Conservation (phyloP, 2,888 invertebrate genomes). For the Drosophila austrosaltans region DNA sequence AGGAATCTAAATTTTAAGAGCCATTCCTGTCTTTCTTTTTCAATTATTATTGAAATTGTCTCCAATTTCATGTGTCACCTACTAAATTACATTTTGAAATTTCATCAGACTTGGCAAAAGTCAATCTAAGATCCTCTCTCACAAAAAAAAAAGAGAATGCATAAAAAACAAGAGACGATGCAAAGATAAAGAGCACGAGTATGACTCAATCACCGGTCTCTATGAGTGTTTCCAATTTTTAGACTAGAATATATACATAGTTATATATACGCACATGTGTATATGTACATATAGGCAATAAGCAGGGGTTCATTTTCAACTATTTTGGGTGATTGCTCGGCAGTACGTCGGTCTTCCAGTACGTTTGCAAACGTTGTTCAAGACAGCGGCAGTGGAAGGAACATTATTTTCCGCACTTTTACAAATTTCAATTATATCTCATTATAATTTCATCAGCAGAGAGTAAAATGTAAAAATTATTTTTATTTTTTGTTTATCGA, state of each 20-base stretch:
- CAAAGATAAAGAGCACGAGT: background rate
- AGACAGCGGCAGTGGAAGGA: background rate
- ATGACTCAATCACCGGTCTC: background rate
- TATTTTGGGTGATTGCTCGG: background rate
- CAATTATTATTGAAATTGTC: background rate
- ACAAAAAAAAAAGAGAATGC: background rate
- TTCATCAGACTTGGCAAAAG: background rate
- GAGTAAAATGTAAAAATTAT: background rate
- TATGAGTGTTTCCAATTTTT: too few species aligned
- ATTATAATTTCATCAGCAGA: constrained; percentile 2
- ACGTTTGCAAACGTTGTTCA: background rate
- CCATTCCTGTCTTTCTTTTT: background rate
- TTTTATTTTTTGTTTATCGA: background rate
- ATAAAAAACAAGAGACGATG: background rate
- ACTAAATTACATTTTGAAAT: background rate
- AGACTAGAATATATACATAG: too few species aligned
- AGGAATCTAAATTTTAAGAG: too few species aligned
- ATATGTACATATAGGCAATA: too few species aligned
- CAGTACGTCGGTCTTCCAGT: background rate
- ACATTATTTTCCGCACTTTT: background rate
- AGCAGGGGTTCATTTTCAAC: background rate
- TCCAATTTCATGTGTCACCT: background rate
- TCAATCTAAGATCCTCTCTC: background rate
- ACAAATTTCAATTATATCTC: background rate
- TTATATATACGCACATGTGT: too few species aligned